Conservation (phyloP, 1,140 invertebrate genomes). For the Reticulitermes speratus region DNA sequence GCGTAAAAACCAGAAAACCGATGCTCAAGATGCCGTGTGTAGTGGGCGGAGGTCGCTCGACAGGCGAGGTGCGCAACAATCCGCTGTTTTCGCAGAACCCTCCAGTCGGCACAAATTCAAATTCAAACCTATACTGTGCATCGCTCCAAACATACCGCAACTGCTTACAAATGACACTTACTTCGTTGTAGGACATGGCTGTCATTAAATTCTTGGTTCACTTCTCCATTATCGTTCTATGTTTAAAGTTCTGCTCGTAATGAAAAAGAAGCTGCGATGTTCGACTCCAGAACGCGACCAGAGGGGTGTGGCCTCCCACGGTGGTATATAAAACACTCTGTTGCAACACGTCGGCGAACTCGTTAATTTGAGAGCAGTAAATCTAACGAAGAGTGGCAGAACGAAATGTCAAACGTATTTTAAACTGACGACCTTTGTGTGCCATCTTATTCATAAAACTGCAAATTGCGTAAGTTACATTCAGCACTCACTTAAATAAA, state of each 20-base stretch:
- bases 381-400: not conserved
- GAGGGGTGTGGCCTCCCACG: not conserved
- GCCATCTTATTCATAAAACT: not conserved
- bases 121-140: no score
- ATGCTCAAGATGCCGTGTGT: no score
- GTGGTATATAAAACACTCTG: not conserved
- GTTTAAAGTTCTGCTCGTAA: not conserved
- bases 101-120: no score
- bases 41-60: no score
- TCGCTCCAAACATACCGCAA: not conserved
- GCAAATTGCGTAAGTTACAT: not conserved
- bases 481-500: not conserved
- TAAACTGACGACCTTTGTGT: constrained; percentile 1
- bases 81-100: no score
- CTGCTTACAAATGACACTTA: not conserved
- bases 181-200: not conserved
- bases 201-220: not conserved
- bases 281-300: not conserved
- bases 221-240: no score
- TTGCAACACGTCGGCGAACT: not conserved
- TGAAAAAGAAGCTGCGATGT: not conserved
- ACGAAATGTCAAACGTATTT: not conserved
- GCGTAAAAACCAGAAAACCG: no score
- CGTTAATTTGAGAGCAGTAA: not conserved
- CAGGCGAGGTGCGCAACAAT: no score